Base-by-base conservation (phyloP, 2,797 vertebrate genomes). In the Pseudochirops cupreus region DNA sequence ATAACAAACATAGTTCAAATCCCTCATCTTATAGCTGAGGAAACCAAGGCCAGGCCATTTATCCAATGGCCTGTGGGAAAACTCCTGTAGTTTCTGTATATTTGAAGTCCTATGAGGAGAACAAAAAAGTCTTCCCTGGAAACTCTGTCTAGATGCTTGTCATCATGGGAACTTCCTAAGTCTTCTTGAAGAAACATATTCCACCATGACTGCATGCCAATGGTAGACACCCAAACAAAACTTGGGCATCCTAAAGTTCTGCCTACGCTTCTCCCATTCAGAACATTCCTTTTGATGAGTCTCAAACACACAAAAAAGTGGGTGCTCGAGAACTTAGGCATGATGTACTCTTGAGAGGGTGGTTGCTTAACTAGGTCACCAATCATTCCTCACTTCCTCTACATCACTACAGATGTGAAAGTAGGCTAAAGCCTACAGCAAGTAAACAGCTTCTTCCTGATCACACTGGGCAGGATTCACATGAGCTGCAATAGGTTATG, bases 341-440 rank as follows among this genome's bases (percentile, higher is more conserved):
- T 33, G 90, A 55, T 90, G 54, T 55, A 29, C 53, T 94, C 92
- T 54, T n/a, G 31, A 94, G 62, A 97, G 74, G 39, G 9, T 91
- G 95, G 59, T 56, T 74, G 46, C 29, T 56, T 95, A 97, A 97
- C 53, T 93, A 94, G 95, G 93, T 93, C 96, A 98, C 93, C 92
- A 97, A 93, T 94, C 82, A 89, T 95, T 91, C 93, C 59, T 94
- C 91, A 33, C 91, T 97, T 97, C 93, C 93, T 95, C 58, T 90
- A 67, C 56, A 97, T 58, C 52, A 95, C 94, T 90, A 90, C 11
- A 26, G 3, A 11, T 29, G 93, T 94, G 96, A 94, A 93, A 95
- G 31, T 92, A 55, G 50, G 62, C 92, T 90, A 54, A 97, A 96
- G 46, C n/a, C n/a, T n/a, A 56, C 62, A 92, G 56, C 21, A 92